Conservation (phyloP, 2,888 invertebrate genomes). For the Emmelina monodactyla region DNA sequence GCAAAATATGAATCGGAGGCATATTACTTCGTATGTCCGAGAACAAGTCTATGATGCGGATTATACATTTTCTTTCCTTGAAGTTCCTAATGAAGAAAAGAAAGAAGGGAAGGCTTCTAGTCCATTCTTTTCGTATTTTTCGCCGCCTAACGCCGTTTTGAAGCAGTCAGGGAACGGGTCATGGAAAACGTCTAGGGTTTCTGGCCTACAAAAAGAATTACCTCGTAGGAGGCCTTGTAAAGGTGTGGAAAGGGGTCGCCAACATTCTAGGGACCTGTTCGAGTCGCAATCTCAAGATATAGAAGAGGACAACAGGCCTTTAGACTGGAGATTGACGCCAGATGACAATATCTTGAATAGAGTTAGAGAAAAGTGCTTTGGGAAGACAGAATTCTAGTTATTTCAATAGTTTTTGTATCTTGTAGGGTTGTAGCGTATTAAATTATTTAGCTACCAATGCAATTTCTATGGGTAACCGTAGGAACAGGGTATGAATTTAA, state of each 20-base stretch:
- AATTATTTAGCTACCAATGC: conserved; percentile 17
- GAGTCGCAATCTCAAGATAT: conserved; percentile 45
- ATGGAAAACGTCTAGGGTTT: conserved; percentile 35
- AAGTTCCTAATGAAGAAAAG: conserved; percentile 29
- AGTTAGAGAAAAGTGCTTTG: conserved; percentile 43
- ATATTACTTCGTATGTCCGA: conserved; percentile 36
- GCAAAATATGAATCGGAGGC: conserved; percentile 22
- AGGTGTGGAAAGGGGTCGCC: conserved; percentile 21
- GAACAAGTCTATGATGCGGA: conserved; percentile 44
- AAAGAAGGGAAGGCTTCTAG: conserved; percentile 33
- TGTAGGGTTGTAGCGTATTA: conserved; percentile 14
- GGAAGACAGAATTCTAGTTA: conserved; percentile 36
- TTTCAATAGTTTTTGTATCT: conserved; percentile 1
- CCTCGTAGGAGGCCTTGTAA: conserved; percentile 19
- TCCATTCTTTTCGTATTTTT: conserved; percentile 48
- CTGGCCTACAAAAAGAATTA: conserved; percentile 18
- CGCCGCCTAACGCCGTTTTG: conserved; percentile 28
- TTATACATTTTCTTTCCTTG: conserved; percentile 45
- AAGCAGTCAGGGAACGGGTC: conserved; percentile 23
- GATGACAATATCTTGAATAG: conserved; percentile 41
- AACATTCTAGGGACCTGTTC: conserved; percentile 45
- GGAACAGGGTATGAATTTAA: conserved; percentile 36
- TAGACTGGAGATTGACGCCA: conserved; percentile 42
- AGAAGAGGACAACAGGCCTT: conserved; percentile 27
- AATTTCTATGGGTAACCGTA: conserved; percentile 30